A percentile compares a stretch with the other conserved stretches of the same genome.
phyloP scores from a whole-genome alignment of 2,797 vertebrate species.

The Myoxocephalus aenaeus region DNA sequence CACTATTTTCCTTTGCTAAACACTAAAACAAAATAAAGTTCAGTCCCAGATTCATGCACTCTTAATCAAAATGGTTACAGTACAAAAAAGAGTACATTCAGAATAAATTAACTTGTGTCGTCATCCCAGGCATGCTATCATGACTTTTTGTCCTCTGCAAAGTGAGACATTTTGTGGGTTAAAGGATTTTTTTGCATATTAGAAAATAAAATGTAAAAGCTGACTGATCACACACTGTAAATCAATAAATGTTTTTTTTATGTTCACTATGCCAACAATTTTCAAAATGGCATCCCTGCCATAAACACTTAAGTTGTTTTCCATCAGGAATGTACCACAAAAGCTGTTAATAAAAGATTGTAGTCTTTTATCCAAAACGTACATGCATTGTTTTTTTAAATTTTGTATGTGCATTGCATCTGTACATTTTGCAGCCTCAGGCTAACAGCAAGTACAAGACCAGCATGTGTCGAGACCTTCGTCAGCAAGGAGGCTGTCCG shows the following conservation, averaged over 20 bases:
- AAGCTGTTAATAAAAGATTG: no score
- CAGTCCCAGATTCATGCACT: no score
- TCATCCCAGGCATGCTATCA: background rate
- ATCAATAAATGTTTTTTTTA: background rate
- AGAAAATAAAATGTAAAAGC: background rate
- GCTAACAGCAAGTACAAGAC: conserved; percentile 98
- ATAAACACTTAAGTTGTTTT: background rate
- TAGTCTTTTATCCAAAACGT: background rate
- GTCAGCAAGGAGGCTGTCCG: conserved; percentile 95
- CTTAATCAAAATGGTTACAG: no score
- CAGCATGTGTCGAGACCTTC: conserved; percentile 97
- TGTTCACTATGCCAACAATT: background rate
- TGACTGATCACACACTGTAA: background rate
- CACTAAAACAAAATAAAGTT: no score
- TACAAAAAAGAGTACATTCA: no score
- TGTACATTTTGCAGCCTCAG: conserved; percentile 86
- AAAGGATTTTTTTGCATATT: background rate
- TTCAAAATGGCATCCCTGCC: background rate
- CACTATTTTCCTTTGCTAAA: no score
- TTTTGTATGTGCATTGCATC: conserved; percentile 13
- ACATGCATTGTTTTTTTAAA: background rate
- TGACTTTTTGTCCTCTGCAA: background rate
- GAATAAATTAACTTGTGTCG: no score
- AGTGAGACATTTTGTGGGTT: background rate
- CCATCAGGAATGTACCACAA: no score